Conservation (phyloP, 2,888 invertebrate genomes). For the Drosophila sordidula region DNA sequence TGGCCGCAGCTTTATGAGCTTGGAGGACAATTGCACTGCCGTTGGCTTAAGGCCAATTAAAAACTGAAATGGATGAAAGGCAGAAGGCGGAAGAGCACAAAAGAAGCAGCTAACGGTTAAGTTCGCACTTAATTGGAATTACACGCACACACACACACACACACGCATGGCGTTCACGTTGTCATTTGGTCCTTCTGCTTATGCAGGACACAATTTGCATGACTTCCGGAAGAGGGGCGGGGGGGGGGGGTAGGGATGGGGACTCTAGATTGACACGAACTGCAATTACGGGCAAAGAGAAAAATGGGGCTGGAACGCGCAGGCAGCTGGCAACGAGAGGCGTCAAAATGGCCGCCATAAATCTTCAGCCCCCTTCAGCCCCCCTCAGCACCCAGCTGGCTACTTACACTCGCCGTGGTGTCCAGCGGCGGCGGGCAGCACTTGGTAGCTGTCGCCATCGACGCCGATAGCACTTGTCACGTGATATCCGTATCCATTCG, state of each 20-base stretch:
- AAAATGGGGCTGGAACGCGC: not conserved
- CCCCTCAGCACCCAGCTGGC: conserved; percentile 11
- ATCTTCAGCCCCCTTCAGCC: conserved; percentile 38
- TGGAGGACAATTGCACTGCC: conserved; percentile 19
- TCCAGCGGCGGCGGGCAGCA: conserved; percentile 76
- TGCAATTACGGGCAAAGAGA: conserved; percentile 71
- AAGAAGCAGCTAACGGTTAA: conserved; percentile 67
- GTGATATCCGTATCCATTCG: conserved; percentile 83
- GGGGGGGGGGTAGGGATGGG: not conserved
- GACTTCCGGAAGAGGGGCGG: not conserved
- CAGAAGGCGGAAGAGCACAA: conserved; percentile 22
- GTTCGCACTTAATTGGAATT: conserved; percentile 78
- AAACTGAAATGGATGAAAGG: conserved; percentile 21
- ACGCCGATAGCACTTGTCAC: conserved; percentile 83
- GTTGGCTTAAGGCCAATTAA: conserved; percentile 72
- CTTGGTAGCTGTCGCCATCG: conserved; percentile 83
- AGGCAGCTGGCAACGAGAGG: conserved; percentile 35
- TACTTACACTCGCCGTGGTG: conserved; percentile 82
- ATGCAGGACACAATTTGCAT: conserved; percentile 65
- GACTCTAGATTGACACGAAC: conserved; percentile 75
- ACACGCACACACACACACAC: conserved; percentile 38
- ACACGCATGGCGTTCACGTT: conserved; percentile 38
- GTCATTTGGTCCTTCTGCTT: conserved; percentile 65
- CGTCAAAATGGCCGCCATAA: conserved; percentile 77
- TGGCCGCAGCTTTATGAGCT: conserved; percentile 36